A percentile compares a stretch with the other conserved stretches of the same genome.
Evolutionary conservation across 1,140 invertebrate species (phyloP).

Genomic region (Holcopasites calliopsidis): DNA sequence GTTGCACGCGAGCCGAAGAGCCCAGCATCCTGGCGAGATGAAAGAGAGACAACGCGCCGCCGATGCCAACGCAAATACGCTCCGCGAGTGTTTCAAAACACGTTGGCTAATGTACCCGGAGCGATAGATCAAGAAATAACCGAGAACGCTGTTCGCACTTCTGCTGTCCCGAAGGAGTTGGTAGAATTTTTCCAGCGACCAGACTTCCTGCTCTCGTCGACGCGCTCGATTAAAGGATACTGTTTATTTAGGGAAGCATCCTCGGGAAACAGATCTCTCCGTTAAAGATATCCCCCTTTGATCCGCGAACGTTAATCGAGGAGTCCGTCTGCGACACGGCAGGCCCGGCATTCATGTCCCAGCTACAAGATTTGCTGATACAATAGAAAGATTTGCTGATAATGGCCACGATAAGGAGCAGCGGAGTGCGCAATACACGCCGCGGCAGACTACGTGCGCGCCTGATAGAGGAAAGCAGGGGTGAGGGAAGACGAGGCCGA

Average conservation of each 20-base stretch:
- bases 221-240: neutral
- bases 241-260: neutral
- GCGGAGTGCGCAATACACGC: slow-evolving; percentile 63
- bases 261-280: neutral
- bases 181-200: neutral
- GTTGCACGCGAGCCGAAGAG: slow-evolving; percentile 41
- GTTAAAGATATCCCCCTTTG: neutral
- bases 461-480: slow-evolving; percentile 67
- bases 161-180: neutral
- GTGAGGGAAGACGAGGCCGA: slow-evolving; percentile 65
- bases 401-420: slow-evolving; percentile 69
- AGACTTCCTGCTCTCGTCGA: slow-evolving; percentile 21
- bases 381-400: slow-evolving; percentile 74
- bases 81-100: slow-evolving; percentile 78
- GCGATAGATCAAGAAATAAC: slow-evolving; percentile 75
- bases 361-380: slow-evolving; percentile 76
- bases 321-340: too few species aligned
- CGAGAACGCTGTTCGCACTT: slow-evolving; percentile 48
- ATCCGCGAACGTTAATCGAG: too few species aligned
- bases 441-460: slow-evolving; percentile 53
- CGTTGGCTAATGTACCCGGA: slow-evolving; percentile 76
- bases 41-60: slow-evolving; percentile 69
- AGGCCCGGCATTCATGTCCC: too few species aligned
- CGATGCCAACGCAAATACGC: slow-evolving; percentile 78
- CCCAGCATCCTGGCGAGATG: slow-evolving; percentile 64